Percentiles rank a stretch among this genome's conserved stretches.
Conservation (phyloP, 2,797 vertebrate genomes). For the Lophura swinhoii region DNA sequence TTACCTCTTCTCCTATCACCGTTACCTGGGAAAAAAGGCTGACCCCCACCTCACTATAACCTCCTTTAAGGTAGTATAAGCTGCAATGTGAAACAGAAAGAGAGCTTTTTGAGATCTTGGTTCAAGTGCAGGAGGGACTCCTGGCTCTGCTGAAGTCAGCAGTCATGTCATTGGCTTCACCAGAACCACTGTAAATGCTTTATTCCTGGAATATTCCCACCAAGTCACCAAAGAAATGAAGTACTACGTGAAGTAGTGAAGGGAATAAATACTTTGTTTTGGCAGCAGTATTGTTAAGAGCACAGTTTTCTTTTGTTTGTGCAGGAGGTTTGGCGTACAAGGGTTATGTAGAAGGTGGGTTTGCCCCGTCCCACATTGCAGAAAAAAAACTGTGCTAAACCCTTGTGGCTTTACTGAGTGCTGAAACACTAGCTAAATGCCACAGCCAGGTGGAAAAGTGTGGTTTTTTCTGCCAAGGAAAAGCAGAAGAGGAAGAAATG, state of each 20-base stretch:
- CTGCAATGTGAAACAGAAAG: not conserved
- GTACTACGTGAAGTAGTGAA: not conserved
- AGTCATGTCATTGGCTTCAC: not conserved
- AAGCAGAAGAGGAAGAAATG: not conserved
- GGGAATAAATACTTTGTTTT: not conserved
- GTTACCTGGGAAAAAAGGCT: too few species aligned
- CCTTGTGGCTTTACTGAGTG: not conserved
- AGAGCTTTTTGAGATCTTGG: not conserved
- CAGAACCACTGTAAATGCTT: not conserved
- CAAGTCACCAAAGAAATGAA: not conserved
- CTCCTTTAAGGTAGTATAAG: not conserved
- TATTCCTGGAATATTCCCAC: not conserved
- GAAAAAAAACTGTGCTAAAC: not conserved
- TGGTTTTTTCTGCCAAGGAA: not conserved
- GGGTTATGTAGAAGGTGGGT: not conserved
- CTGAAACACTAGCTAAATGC: not conserved
- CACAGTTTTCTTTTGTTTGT: not conserved
- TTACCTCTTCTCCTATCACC: too few species aligned
- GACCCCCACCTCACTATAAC: too few species aligned
- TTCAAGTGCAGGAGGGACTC: not conserved
- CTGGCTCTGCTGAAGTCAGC: not conserved
- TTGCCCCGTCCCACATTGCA: not conserved
- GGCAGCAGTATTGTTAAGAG: not conserved
- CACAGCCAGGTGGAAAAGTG: not conserved
- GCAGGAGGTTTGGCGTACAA: not conserved